Percentiles rank a stretch among this genome's conserved stretches.
These are phyloP conservation scores for Melanotaenia boesemani DNA, from an alignment of 2,797 vertebrate species.

Conservation along the genomic window DNA sequence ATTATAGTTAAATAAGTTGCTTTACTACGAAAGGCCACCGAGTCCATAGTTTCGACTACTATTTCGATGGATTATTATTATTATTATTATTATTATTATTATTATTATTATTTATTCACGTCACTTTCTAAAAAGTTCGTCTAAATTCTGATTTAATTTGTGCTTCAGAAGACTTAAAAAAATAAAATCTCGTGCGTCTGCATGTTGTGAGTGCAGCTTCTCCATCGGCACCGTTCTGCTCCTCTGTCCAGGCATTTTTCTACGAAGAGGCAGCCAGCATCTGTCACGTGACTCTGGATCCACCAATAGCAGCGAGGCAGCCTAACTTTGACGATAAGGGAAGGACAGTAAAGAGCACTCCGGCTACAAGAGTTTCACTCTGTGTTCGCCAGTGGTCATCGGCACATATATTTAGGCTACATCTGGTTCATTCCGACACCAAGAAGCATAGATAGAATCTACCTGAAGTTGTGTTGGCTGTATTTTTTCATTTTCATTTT, in stretches of 20 bases:
- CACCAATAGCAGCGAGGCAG: slow-evolving; percentile 70
- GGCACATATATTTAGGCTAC: slow-evolving; percentile 10
- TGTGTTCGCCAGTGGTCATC: slow-evolving; percentile 38
- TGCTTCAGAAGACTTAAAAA: too few relatives aligned
- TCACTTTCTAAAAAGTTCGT: too few relatives aligned
- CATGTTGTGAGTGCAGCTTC: too few relatives aligned
- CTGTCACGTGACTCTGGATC: slow-evolving; percentile 72
- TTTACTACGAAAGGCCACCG: too few relatives aligned
- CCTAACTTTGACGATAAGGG: slow-evolving; percentile 64
- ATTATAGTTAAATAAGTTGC: too few relatives aligned
- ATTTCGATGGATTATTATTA: too few relatives aligned
- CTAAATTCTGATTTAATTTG: too few relatives aligned
- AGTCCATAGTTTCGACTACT: too few relatives aligned
- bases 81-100: too few relatives aligned
- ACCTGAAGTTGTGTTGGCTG: slow-evolving; percentile 23
- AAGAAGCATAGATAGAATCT: background rate
- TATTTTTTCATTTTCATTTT: background rate
- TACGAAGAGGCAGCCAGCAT: slow-evolving; percentile 26
- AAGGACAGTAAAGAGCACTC: slow-evolving; percentile 63
- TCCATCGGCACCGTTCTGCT: slow-evolving; percentile 12
- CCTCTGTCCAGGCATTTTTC: slow-evolving; percentile 54
- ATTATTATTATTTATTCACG: too few relatives aligned
- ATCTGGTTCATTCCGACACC: background rate
- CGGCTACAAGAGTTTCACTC: slow-evolving; percentile 56
- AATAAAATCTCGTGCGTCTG: too few relatives aligned